A percentile compares a stretch with the other conserved stretches of the same genome.
phyloP scores from a whole-genome alignment of 1,140 invertebrate species.

The Phymastichus coffea region DNA sequence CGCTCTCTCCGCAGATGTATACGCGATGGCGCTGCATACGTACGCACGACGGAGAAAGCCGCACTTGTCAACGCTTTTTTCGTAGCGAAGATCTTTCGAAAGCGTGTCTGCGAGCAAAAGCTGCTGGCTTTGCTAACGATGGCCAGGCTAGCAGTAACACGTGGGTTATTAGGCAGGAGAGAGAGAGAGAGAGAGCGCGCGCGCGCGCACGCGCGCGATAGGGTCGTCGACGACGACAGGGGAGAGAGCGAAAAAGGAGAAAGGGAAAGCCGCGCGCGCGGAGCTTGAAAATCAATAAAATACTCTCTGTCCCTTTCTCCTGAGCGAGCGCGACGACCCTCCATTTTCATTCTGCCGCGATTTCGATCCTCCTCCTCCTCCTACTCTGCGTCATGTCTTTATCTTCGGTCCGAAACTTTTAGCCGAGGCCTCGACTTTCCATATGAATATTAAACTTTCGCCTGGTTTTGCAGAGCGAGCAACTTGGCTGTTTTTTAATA shows the following conservation, averaged over 20 bases:
- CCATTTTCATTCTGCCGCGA: conserved; percentile 27
- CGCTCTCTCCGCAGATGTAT: conserved; percentile 27
- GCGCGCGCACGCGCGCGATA: neutral
- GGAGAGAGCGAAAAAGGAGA: neutral
- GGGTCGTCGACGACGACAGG: neutral
- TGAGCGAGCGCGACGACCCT: conserved; percentile 9
- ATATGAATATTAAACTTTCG: conserved; percentile 15
- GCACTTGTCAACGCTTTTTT: no score
- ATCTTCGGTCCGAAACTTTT: neutral
- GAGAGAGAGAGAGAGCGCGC: conserved; percentile 2
- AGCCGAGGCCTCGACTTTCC: neutral
- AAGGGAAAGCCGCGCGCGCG: conserved; percentile 17
- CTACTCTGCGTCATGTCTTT: neutral
- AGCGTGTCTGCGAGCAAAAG: no score
- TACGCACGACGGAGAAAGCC: neutral
- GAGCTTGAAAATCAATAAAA: conserved; percentile 31
- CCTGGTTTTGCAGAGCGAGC: no score
- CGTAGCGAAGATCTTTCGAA: no score
- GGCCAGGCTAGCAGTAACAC: no score
- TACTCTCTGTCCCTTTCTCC: conserved; percentile 17
- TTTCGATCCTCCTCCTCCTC: neutral
- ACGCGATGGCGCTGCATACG: neutral
- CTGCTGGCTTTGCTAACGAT: no score
- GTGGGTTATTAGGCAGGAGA: neutral
- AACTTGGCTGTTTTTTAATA: no score